A percentile compares a stretch with the other conserved stretches of the same genome.
Evolutionary conservation across 2,888 invertebrate species (phyloP).

Genomic region (Micoletzkya japonica): DNA sequence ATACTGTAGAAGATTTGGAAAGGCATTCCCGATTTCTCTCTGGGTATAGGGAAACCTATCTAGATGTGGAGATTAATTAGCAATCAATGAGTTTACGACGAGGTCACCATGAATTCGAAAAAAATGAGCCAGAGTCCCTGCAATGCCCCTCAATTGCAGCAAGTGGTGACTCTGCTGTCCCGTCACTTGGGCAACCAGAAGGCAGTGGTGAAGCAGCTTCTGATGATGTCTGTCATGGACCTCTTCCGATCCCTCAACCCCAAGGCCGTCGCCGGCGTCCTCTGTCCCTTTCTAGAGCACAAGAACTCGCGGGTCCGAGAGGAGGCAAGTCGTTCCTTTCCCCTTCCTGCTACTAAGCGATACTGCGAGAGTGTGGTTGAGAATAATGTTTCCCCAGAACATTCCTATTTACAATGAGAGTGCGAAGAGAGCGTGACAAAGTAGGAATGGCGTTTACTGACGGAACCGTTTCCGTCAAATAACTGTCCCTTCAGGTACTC

Average conservation of each 20-base stretch:
- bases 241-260: conserved; percentile 66
- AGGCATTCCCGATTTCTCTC: too few relatives aligned
- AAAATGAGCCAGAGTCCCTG: neutral
- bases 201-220: conserved; percentile 67
- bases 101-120: neutral
- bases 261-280: conserved; percentile 68
- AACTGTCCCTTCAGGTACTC: too few relatives aligned
- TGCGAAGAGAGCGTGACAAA: too few relatives aligned
- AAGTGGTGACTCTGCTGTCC: conserved; percentile 66
- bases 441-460: too few relatives aligned
- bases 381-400: too few relatives aligned
- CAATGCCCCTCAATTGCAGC: conserved; percentile 33
- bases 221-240: conserved; percentile 68
- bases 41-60: too few relatives aligned
- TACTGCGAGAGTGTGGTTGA: too few relatives aligned
- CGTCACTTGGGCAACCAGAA: conserved; percentile 68
- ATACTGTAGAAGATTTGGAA: too few relatives aligned
- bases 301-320: conserved; percentile 73
- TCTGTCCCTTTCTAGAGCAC: conserved; percentile 68
- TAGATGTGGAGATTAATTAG: too few relatives aligned
- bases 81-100: neutral
- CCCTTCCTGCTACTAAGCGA: too few relatives aligned
- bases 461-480: too few relatives aligned
- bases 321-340: conserved; percentile 69
- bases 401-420: too few relatives aligned